Percentiles rank a stretch among this genome's conserved stretches.
phyloP scores from a whole-genome alignment of 2,888 invertebrate species.

The Drosophila bunnanda region DNA sequence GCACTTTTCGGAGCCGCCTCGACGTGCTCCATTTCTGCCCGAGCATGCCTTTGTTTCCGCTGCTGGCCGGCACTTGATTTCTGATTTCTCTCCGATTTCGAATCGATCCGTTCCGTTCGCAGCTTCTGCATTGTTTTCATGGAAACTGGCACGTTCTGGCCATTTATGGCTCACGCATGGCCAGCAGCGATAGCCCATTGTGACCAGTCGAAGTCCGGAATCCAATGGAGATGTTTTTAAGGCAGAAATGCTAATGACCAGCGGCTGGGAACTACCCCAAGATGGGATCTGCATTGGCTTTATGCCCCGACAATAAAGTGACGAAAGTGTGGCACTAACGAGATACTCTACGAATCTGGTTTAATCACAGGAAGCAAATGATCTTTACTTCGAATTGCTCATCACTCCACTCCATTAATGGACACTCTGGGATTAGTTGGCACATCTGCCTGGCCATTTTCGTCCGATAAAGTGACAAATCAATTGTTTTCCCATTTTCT shows the following conservation, averaged over 20 bases:
- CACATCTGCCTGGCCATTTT: conserved; percentile 11
- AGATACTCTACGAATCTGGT: neutral
- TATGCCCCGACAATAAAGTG: neutral
- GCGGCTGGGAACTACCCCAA: neutral
- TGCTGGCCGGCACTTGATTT: conserved; percentile 22
- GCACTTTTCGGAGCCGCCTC: conserved; percentile 15
- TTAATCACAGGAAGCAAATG: neutral
- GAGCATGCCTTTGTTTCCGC: conserved; percentile 34
- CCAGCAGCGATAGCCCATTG: conserved; percentile 34
- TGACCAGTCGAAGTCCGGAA: neutral
- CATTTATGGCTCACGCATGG: conserved; percentile 68
- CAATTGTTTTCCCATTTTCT: conserved; percentile 6
- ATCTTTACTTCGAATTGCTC: neutral
- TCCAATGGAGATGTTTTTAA: conserved; percentile 4
- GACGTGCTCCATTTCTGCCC: conserved; percentile 36
- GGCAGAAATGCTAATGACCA: conserved; percentile 4
- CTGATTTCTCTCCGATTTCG: conserved; percentile 34
- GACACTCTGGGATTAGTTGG: neutral
- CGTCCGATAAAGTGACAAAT: conserved; percentile 19
- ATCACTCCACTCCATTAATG: neutral
- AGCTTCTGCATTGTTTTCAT: conserved; percentile 65
- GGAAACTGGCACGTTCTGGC: conserved; percentile 66
- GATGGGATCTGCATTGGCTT: neutral
- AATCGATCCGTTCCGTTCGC: conserved; percentile 14
- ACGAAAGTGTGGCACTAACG: neutral